phyloP scores from a whole-genome alignment of 2,797 vertebrate genomes.

The Gymnodraco acuticeps region DNA sequence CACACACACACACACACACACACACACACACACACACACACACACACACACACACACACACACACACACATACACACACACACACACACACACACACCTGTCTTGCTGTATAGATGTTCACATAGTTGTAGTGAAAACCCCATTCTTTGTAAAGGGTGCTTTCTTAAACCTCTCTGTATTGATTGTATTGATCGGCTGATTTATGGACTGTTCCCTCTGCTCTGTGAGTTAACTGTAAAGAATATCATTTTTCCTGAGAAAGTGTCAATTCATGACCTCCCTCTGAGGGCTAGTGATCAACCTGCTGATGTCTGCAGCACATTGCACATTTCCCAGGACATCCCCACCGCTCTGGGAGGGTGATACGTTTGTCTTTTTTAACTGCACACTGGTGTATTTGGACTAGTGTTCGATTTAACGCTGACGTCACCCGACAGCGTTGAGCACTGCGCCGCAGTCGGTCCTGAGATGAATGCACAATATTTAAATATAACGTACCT shows the following conservation, averaged over 20 bases:
- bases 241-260: slow-evolving; percentile 10
- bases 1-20: no score
- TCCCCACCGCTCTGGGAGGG: slow-evolving; percentile 42
- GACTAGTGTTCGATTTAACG: slow-evolving; percentile 65
- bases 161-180: slow-evolving; percentile 18
- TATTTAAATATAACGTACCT: slow-evolving; percentile 81
- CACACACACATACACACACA: no score
- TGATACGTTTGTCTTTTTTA: slow-evolving; percentile 4
- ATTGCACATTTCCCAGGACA: slow-evolving; percentile 65
- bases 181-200: slow-evolving; percentile 24
- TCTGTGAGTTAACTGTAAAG: slow-evolving; percentile 12
- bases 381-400: slow-evolving; percentile 44
- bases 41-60: no score
- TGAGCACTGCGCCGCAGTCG: slow-evolving; percentile 83
- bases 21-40: no score
- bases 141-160: background rate
- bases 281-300: slow-evolving; percentile 38
- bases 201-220: background rate
- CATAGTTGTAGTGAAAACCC: slow-evolving; percentile 7
- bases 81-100: background rate
- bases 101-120: background rate
- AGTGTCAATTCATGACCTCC: slow-evolving; percentile 30
- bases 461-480: slow-evolving; percentile 90
- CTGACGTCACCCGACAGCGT: slow-evolving; percentile 82
- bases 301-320: slow-evolving; percentile 48